A percentile compares a stretch with the other conserved stretches of the same genome.
phyloP scores from a whole-genome alignment of 2,888 invertebrate species.

The Arge pagana region DNA sequence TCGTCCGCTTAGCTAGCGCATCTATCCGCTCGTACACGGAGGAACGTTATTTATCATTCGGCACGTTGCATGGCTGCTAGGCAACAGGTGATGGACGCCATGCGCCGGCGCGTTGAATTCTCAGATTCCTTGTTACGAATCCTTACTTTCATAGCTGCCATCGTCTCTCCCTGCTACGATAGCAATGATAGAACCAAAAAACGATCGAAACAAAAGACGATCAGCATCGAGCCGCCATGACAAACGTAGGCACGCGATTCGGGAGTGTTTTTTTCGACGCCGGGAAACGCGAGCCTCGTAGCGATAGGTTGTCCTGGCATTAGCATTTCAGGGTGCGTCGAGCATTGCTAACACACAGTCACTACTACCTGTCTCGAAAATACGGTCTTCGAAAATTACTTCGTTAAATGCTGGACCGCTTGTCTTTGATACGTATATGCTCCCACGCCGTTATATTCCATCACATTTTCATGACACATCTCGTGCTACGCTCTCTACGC shows the following conservation, averaged over 20 bases:
- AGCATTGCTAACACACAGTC: slow-evolving; percentile 43
- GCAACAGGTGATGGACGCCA: slow-evolving; percentile 50
- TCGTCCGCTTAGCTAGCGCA: not conserved
- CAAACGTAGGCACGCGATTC: not conserved
- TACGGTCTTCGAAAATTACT: slow-evolving; percentile 26
- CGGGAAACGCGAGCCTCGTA: not conserved
- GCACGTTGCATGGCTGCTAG: slow-evolving; percentile 39
- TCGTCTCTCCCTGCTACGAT: no score
- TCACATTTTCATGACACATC: no score
- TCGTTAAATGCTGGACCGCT: slow-evolving; percentile 8
- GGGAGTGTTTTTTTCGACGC: not conserved
- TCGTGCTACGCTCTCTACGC: no score
- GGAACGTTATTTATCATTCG: slow-evolving; percentile 22
- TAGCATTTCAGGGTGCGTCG: slow-evolving; percentile 48
- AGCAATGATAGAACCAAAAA: no score
- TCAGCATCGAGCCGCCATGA: not conserved
- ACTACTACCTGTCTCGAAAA: slow-evolving; percentile 50
- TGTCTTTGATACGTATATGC: not conserved
- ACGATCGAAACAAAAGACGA: not conserved
- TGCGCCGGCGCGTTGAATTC: slow-evolving; percentile 40
- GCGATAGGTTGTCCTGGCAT: slow-evolving; percentile 29
- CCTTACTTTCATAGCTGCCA: no score
- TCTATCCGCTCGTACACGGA: not conserved
- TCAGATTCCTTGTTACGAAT: no score
- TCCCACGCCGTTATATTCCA: no score